A percentile compares a stretch with the other conserved stretches of the same genome.
Evolutionary conservation across 2,113 vertebrate species (phyloP).

Genomic region (Stomatorhinus ivindoensis): DNA sequence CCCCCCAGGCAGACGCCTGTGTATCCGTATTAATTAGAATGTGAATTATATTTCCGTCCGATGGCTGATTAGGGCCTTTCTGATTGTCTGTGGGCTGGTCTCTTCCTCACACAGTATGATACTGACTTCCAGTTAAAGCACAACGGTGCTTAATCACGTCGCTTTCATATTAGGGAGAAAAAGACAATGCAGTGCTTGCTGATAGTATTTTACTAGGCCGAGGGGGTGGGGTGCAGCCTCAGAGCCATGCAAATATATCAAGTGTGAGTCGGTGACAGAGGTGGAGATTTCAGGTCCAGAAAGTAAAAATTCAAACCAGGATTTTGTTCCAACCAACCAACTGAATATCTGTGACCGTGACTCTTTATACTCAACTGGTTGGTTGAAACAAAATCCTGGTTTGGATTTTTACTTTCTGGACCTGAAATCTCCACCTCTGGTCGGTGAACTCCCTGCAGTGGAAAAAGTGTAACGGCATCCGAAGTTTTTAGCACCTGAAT

Average conservation of each 20-base stretch:
- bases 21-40: conserved; percentile 61
- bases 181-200: neutral
- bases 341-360: too few relatives aligned
- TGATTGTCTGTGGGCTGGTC: conserved; percentile 38
- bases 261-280: neutral
- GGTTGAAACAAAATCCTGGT: too few relatives aligned
- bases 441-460: neutral
- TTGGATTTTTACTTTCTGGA: too few relatives aligned
- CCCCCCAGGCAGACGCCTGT: conserved; percentile 45
- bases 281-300: too few relatives aligned
- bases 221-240: neutral
- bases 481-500: neutral
- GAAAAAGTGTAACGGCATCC: neutral
- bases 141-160: neutral
- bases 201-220: neutral
- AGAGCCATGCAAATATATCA: neutral
- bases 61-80: conserved; percentile 36
- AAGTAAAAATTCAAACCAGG: too few relatives aligned
- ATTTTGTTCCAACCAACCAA: too few relatives aligned
- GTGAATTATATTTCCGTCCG: conserved; percentile 57
- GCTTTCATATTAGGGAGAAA: neutral
- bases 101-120: neutral
- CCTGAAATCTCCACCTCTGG: too few relatives aligned
- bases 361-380: too few relatives aligned
- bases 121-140: neutral